Evolutionary conservation across 1,140 invertebrate genomes (phyloP), one percentile per base, ranked within the genome.

Genomic region (Bombus pascuorum): DNA sequence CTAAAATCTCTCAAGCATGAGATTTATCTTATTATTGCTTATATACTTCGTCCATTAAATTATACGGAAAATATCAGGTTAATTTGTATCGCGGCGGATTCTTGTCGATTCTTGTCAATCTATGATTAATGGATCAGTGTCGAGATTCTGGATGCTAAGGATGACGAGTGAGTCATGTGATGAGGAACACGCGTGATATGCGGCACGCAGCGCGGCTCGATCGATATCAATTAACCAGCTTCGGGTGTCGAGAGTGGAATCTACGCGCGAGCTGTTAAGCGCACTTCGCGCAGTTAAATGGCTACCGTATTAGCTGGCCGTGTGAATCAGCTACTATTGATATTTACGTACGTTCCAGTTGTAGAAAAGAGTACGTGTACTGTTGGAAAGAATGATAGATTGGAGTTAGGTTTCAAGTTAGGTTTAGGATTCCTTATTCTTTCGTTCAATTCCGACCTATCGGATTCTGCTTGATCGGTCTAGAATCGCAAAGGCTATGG

Each of bases 181-280:
- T 28, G 15, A 8, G 32, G 39, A 34, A 28, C 22, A 10, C 47
- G 18, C 39, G 13, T 34, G 66, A 68, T 42, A 81, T 37, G 44
- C 12, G 37, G 13, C 44, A 15, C 44, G 28, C 18, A 25, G 25
- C 18, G 42, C 18, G 15, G 34, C 4, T 59, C 68, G 68, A 80
- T 85, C 83, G 53, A 85, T 79, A 80, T 80, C 68, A 80, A 80
- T 85, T 85, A 85, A 80, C 32, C 66, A 32, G 76, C 3, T 47
- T 65, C 68, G 39, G 44, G 32, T 22, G 25, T 44, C 47, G 12
- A 80, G 42, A 80, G 53, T 39, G 66, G 65, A 71, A 79, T 34
- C 53, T 72, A 53, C 76, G 32, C 25, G 57, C 18, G 37, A 53
- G 13, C 53, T 47, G 70, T 80, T 80, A n/a, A 62, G n/a, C 62